Conservation (phyloP, 2,113 vertebrate species). For the Seriola aureovittata region DNA sequence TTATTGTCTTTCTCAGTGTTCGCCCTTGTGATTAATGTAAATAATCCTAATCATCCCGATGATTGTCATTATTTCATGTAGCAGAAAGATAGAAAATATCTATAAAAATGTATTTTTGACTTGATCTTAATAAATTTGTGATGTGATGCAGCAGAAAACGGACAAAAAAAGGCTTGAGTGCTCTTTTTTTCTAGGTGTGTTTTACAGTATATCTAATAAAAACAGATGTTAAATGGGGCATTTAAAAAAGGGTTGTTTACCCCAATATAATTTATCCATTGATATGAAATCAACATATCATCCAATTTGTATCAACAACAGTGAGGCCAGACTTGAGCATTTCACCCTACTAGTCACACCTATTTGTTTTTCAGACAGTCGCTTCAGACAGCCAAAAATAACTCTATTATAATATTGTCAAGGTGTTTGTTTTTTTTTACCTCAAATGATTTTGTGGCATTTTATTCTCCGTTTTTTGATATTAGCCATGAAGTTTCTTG, state of each 20-base stretch:
- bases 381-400: not conserved
- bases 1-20: conserved; percentile 53
- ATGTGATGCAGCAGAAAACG: conserved; percentile 89
- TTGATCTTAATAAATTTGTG: conserved; percentile 95
- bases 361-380: not conserved
- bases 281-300: not conserved
- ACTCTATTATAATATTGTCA: not conserved
- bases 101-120: conserved; percentile 93
- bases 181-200: not conserved
- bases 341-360: not conserved
- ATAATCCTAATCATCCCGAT: conserved; percentile 69
- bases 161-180: conserved; percentile 38
- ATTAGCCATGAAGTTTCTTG: not conserved
- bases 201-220: not conserved
- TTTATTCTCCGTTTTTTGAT: not conserved
- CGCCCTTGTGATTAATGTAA: conserved; percentile 78
- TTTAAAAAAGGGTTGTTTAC: not conserved
- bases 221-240: not conserved
- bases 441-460: not conserved
- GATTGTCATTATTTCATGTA: conserved; percentile 84
- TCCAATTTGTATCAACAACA: not conserved
- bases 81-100: conserved; percentile 87
- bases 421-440: not conserved
- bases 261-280: not conserved
- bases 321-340: not conserved